These are phyloP conservation scores for Rousettus leschenaultii DNA, from an alignment of 2,113 vertebrate genomes.

Conservation along the genomic window DNA sequence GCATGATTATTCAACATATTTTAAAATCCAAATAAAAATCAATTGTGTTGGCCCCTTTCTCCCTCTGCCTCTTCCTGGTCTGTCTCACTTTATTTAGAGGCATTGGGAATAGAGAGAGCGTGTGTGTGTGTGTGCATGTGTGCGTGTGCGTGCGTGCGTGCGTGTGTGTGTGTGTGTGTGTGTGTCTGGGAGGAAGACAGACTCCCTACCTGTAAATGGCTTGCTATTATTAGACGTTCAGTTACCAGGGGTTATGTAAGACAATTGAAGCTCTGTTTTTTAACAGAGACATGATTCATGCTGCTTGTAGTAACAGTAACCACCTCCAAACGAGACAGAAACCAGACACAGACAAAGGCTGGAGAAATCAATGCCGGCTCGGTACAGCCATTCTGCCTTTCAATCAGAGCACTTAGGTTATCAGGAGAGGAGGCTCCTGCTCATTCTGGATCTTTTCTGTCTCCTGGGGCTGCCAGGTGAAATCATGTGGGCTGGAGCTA, in stretches of 20 bases:
- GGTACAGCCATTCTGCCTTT: constrained; percentile 76
- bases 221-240: constrained; percentile 85
- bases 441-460: constrained; percentile 67
- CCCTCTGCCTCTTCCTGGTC: constrained; percentile 62
- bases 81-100: constrained; percentile 21
- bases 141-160: not conserved
- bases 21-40: constrained; percentile 52
- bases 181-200: constrained; percentile 79
- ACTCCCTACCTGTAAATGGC: constrained; percentile 86
- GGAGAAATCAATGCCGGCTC: constrained; percentile 83
- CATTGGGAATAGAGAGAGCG: not conserved
- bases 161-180: constrained; percentile 31
- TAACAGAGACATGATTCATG: constrained; percentile 86
- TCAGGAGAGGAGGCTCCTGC: constrained; percentile 72
- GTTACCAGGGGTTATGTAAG: constrained; percentile 85
- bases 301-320: constrained; percentile 86
- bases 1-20: constrained; percentile 35
- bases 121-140: constrained; percentile 1
- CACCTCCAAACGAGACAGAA: constrained; percentile 84
- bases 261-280: constrained; percentile 87
- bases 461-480: constrained; percentile 54
- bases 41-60: not conserved
- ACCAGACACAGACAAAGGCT: constrained; percentile 84
- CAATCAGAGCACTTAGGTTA: constrained; percentile 71
- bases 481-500: not conserved